Conservation (phyloP, 2,888 invertebrate species). For the Leptopilina myrica region DNA sequence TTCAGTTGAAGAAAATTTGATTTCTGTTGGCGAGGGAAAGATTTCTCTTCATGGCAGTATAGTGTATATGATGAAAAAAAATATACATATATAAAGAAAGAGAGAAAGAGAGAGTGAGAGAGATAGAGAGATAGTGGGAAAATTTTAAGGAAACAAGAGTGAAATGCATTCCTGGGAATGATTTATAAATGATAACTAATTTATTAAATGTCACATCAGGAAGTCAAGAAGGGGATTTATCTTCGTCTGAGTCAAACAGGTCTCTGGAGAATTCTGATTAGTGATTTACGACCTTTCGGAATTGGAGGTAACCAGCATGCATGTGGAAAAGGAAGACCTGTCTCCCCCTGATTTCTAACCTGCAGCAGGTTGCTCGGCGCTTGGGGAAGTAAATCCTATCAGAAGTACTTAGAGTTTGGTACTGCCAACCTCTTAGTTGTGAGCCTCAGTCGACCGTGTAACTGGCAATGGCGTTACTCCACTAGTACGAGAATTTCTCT, state of each 20-base stretch:
- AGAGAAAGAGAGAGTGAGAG: too few species aligned
- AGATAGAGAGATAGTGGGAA: too few species aligned
- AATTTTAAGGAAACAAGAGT: neutral
- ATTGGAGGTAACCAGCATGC: slow-evolving; percentile 55
- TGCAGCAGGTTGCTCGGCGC: slow-evolving; percentile 42
- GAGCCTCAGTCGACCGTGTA: slow-evolving; percentile 59
- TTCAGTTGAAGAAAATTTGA: too few species aligned
- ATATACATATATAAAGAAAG: too few species aligned
- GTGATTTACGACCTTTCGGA: slow-evolving; percentile 72
- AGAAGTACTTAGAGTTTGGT: slow-evolving; percentile 72
- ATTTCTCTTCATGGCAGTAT: too few species aligned
- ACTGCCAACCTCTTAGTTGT: slow-evolving; percentile 62
- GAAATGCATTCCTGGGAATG: neutral
- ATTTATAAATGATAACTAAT: slow-evolving; percentile 15
- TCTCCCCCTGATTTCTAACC: slow-evolving; percentile 53
- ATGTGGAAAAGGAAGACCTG: slow-evolving; percentile 43
- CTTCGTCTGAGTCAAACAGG: slow-evolving; percentile 24
- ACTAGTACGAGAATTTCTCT: slow-evolving; percentile 51
- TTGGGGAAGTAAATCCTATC: slow-evolving; percentile 70
- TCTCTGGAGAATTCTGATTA: slow-evolving; percentile 70
- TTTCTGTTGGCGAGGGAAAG: too few species aligned
- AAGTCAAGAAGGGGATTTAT: slow-evolving; percentile 15
- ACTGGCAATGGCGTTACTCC: slow-evolving; percentile 59
- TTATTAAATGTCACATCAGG: slow-evolving; percentile 10
- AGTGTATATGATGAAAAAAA: too few species aligned